phyloP scores from a whole-genome alignment of 2,888 invertebrate species.

The Ophioninae sp. region DNA sequence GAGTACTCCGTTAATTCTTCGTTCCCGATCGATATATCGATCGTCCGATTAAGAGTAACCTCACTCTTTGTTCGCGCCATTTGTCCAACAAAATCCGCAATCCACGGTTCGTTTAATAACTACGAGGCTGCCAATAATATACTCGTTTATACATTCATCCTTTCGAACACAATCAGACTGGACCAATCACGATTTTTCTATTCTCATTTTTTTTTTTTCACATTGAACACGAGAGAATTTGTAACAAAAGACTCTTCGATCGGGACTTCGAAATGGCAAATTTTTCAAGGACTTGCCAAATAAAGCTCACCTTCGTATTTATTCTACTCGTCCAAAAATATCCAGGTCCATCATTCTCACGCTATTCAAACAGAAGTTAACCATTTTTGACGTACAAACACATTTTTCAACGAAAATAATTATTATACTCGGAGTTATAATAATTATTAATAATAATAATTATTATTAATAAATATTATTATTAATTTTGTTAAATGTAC shows the following conservation, averaged over 20 bases:
- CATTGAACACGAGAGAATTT: not conserved
- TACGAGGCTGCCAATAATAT: not conserved
- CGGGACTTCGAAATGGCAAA: not conserved
- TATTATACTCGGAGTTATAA: not conserved
- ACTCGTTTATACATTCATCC: slow-evolving; percentile 1
- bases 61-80: not conserved
- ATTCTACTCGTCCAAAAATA: not conserved
- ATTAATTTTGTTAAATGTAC: too few species aligned
- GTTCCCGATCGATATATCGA: not conserved
- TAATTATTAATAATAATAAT: too few species aligned
- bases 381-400: not conserved
- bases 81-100: not conserved
- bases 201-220: not conserved
- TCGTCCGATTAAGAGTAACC: not conserved
- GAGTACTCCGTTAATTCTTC: not conserved
- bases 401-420: not conserved
- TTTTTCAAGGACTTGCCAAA: not conserved
- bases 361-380: not conserved
- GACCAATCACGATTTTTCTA: not conserved
- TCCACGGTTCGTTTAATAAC: not conserved
- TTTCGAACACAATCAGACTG: not conserved
- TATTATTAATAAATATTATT: too few species aligned
- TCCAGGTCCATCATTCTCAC: not conserved
- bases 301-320: not conserved
- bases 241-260: slow-evolving; percentile 14